Base-by-base conservation (phyloP, 2,113 vertebrate genomes). In the Misgurnus mizolepis region DNA sequence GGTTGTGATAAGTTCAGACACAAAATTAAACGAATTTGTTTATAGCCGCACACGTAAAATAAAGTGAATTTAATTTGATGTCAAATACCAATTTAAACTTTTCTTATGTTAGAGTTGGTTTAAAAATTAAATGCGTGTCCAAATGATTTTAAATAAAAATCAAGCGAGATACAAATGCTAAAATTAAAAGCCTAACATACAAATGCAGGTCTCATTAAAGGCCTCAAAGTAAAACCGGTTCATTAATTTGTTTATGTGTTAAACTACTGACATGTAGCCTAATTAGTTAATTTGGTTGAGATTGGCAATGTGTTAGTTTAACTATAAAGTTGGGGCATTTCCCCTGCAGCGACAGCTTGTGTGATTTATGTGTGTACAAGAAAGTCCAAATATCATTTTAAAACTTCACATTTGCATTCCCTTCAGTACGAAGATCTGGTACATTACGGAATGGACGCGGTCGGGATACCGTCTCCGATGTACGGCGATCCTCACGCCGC, bases 341-440 rank as follows among this genome's bases (percentile, higher is more conserved):
- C 6, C 5, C 55, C 8, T 58, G 55, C 55, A 53, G 50, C 50
- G 50, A 53, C 50, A 53, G 50, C 50, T 53, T 5, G 50, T 14
- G 50, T 53, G 50, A 53, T 17, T 18, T 8, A 43, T 73, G 53
- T 58, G 55, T 60, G 71, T 74, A 5, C 40, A 9, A 3, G 15
- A 45, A 64, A 76, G 17, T 53, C 45, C 9, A 7, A 4, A 3
- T 6, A 1, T 40, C 5, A 55, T n/a, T 22, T 62, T 64, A 41
- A 77, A 55, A 17, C 7, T 53, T 5, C 73, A 7, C 60, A 4
- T n/a, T 76, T 22, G 39, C 27, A 40, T n/a, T 77, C n/a, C 49
- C 9, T 47, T 80, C 93, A 97, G 96, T 97, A 97, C 93, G 96
- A 98, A 92, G 96, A 98, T 84, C 90, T 98, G 80, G 93, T 94